phyloP scores from a whole-genome alignment of 2,888 invertebrate species.

The Loripinus fragilis region DNA sequence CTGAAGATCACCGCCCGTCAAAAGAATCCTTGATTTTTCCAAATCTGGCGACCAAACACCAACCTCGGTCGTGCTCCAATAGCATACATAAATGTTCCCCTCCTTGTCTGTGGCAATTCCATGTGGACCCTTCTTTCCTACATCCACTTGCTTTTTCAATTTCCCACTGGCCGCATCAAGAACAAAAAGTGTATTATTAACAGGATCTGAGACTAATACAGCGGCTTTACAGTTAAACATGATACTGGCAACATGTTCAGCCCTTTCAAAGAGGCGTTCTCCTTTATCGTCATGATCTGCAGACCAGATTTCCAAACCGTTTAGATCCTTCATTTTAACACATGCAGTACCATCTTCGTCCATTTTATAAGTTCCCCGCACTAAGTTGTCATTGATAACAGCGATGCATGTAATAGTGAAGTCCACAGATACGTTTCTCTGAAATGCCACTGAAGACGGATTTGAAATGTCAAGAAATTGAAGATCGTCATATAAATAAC shows the following conservation, averaged over 20 bases:
- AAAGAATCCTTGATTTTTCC: background rate
- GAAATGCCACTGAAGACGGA: background rate
- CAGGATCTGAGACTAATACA: background rate
- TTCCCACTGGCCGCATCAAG: background rate
- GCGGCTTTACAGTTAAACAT: background rate
- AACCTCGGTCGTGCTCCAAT: background rate
- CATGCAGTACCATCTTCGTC: background rate
- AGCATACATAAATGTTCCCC: background rate
- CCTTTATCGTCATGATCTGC: background rate
- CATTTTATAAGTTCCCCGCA: background rate
- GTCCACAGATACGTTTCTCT: background rate
- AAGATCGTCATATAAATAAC: background rate
- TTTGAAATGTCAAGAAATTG: background rate
- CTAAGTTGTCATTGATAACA: background rate
- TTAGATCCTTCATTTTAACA: background rate
- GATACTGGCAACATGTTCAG: background rate
- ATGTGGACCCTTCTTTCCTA: background rate
- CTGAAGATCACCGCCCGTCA: background rate
- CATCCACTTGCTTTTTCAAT: background rate
- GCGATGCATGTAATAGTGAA: background rate
- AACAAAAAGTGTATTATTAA: background rate
- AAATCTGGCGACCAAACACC: background rate
- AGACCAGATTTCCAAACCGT: background rate
- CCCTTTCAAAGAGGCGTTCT: background rate
- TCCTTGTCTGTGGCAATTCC: background rate